Evolutionary conservation across 2,113 vertebrate species (phyloP), one percentile per base, ranked within the genome.

Genomic region (Lontra canadensis): DNA sequence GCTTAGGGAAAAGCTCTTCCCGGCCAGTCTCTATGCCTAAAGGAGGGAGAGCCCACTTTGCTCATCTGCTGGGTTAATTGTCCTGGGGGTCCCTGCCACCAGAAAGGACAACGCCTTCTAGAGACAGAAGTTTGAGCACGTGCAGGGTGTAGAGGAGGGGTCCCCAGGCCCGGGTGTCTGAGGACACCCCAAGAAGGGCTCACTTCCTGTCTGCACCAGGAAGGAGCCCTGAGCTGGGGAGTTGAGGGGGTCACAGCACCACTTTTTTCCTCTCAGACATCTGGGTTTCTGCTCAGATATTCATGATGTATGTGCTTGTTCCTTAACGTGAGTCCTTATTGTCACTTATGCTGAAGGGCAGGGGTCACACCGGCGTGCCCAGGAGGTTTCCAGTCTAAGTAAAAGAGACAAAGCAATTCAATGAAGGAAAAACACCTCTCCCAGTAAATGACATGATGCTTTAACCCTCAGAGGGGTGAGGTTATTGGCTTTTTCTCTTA

Each of bases 331-430:
- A 73, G 34, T 6, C 20, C 10, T 74, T 67, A 63, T n/a, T 29
- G 57, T 8, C n/a, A 76, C 42, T n/a, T 52, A 29, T 44, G 89
- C 86, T 78, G 7, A 2, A 25, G 63, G 86, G 85, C 44, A 59
- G 52, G 21, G 44, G 91, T 67, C 94, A 57, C 3, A 1, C 76
- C 17, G 39, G 42, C 15, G n/a, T 36, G 67, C 96, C 95, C 97
- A 82, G 78, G 95, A 96, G 89, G 61, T 67, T 89, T 91, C n/a
- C 44, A 63, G 29, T 86, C 86, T 98, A 94, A 97, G 95, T 95
- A 96, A 97, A 96, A 97, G 97, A 97, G 92, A 97, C 34, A 61
- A 90, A 96, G 85, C 94, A 74, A 89, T 96, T 97, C 95, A 90
- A 65, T 10, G 34, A 61, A 73, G 76, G 73, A 87, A 57, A 90